Evolutionary conservation across 2,113 vertebrate genomes (phyloP).

Genomic region (Eudyptes chrysolophus): DNA sequence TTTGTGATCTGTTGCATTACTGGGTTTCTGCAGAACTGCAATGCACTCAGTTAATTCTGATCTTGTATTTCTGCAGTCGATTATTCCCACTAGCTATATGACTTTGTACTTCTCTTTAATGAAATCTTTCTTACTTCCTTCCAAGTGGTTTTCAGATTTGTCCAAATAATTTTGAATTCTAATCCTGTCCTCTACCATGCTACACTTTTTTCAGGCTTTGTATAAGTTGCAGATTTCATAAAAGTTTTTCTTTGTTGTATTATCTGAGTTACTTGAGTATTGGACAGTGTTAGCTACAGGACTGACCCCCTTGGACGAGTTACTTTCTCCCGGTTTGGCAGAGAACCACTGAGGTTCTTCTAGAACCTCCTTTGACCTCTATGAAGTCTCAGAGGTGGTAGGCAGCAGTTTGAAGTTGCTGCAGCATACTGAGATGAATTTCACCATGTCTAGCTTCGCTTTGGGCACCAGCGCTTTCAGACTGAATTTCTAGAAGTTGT

Average conservation of each 20-base stretch:
- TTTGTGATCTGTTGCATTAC: not conserved
- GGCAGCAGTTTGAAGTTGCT: not conserved
- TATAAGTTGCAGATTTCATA: not conserved
- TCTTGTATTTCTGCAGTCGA: not conserved
- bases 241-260: not conserved
- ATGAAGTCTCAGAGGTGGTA: not conserved
- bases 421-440: not conserved
- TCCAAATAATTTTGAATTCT: not conserved
- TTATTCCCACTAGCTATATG: not conserved
- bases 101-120: not conserved
- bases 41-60: not conserved
- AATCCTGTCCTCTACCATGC: not conserved
- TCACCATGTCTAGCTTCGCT: not conserved
- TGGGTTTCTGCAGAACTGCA: not conserved
- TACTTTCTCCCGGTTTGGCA: not conserved
- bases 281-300: not conserved
- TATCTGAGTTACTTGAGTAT: not conserved
- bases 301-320: not conserved
- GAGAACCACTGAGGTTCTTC: not conserved
- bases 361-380: not conserved
- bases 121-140: not conserved
- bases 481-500: not conserved
- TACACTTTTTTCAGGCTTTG: not conserved
- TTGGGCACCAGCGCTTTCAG: not conserved
- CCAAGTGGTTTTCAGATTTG: not conserved